Percentiles rank a stretch among this genome's conserved stretches.
These are phyloP conservation scores for Heliangelus exortis DNA, from an alignment of 2,797 vertebrate species.

Conservation along the genomic window DNA sequence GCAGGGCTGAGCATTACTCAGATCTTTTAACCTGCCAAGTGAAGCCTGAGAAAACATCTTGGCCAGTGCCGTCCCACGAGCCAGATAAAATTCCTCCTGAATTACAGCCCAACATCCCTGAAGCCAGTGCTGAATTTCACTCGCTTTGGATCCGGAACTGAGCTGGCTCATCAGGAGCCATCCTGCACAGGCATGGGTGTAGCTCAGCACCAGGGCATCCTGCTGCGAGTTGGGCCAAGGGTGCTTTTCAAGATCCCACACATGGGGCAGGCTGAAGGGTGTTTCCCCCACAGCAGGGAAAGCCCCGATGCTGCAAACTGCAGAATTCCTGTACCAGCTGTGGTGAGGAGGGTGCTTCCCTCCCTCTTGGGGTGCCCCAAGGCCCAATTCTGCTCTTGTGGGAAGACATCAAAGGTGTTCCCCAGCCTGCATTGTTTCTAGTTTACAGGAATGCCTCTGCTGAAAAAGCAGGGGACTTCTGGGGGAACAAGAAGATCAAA, in stretches of 20 bases:
- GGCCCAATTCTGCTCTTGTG: neutral
- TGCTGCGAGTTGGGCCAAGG: fast-evolving
- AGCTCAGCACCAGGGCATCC: neutral
- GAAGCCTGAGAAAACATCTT: constrained; percentile 46
- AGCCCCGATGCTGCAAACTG: neutral
- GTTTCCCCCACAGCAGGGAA: neutral
- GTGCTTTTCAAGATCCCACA: neutral
- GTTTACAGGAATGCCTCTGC: neutral
- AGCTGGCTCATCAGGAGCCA: neutral
- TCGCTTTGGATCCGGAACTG: neutral
- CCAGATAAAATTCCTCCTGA: constrained; percentile 55
- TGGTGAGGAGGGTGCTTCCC: neutral
- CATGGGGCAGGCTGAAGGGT: neutral
- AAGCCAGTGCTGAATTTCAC: constrained; percentile 34
- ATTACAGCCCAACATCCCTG: constrained; percentile 4
- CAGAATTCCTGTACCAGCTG: neutral
- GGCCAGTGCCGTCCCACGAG: neutral
- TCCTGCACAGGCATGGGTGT: fast-evolving
- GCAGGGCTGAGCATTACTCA: neutral
- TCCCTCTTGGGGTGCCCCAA: neutral
- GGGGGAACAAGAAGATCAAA: neutral
- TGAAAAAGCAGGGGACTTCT: neutral
- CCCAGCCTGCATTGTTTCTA: neutral
- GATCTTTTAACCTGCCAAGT: neutral
- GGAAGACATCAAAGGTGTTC: neutral